Evolutionary conservation across 2,797 vertebrate genomes (phyloP).

Genomic region (Peromyscus nudipes): DNA sequence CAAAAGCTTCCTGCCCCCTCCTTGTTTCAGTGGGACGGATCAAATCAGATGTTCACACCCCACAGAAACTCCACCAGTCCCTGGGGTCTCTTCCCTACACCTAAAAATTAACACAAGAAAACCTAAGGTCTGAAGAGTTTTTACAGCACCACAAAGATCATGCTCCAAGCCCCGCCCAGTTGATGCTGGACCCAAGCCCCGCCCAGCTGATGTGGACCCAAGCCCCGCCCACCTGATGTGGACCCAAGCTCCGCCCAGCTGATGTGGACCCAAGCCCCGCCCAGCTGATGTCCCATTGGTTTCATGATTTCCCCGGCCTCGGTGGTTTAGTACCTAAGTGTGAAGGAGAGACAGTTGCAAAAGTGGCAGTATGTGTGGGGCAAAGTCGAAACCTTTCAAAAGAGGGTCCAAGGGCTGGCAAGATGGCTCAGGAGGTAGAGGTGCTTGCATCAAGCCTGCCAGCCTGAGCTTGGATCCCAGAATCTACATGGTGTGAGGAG

Average conservation of each 20-base stretch:
- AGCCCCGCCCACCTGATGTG: not conserved
- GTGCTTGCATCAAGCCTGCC: not conserved
- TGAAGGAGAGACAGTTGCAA: not conserved
- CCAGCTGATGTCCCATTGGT: not conserved
- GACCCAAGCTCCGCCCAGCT: not conserved
- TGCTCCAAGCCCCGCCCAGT: fast-evolving
- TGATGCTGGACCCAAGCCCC: not conserved
- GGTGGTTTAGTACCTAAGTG: not conserved
- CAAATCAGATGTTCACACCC: not conserved
- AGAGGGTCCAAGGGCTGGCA: not conserved
- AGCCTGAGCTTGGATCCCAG: not conserved
- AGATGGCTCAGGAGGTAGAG: not conserved
- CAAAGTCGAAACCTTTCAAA: not conserved
- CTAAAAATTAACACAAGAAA: not conserved
- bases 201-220: not conserved
- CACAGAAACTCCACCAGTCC: not conserved
- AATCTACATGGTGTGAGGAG: not conserved
- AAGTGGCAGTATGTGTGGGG: not conserved
- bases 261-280: not conserved
- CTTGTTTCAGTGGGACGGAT: conserved; percentile 16
- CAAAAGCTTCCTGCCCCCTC: not conserved
- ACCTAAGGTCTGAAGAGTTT: not conserved
- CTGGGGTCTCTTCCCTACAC: not conserved
- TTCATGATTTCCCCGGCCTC: not conserved
- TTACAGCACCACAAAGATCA: not conserved